Evolutionary conservation across 2,113 vertebrate genomes (phyloP).

Genomic region (Hyperopisus bebe): DNA sequence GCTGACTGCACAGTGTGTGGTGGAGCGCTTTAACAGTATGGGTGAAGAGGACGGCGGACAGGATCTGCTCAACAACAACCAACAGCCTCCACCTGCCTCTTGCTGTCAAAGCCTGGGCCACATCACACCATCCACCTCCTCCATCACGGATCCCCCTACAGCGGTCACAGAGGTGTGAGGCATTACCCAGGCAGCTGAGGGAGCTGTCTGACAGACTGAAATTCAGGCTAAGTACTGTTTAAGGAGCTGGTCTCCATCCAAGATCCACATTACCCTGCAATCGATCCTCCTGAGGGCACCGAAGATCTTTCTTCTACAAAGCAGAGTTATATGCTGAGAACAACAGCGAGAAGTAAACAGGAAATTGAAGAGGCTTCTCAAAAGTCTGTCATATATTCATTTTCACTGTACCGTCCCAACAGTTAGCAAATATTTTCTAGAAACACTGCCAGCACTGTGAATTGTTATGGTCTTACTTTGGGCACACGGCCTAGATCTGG

Average conservation of each 20-base stretch:
- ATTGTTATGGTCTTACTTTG: neutral
- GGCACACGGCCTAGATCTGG: neutral
- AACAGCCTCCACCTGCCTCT: neutral
- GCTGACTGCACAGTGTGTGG: slow-evolving; percentile 80
- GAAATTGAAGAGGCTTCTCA: neutral
- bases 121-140: slow-evolving; percentile 17
- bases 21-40: slow-evolving; percentile 72
- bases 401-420: neutral
- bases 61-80: slow-evolving; percentile 53
- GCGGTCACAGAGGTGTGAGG: slow-evolving; percentile 32
- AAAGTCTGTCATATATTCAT: neutral
- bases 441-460: neutral
- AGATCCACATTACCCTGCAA: neutral
- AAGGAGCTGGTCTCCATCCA: slow-evolving; percentile 56
- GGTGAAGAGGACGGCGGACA: slow-evolving; percentile 53
- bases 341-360: neutral
- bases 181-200: slow-evolving; percentile 4
- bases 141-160: slow-evolving; percentile 23
- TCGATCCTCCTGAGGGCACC: neutral
- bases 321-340: neutral
- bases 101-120: neutral
- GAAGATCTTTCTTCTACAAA: neutral
- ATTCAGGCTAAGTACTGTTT: slow-evolving; percentile 33
- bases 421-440: neutral
- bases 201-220: slow-evolving; percentile 19